Evolutionary conservation across 1,140 invertebrate species (phyloP).

Genomic region (Pogonomyrmex barbatus): DNA sequence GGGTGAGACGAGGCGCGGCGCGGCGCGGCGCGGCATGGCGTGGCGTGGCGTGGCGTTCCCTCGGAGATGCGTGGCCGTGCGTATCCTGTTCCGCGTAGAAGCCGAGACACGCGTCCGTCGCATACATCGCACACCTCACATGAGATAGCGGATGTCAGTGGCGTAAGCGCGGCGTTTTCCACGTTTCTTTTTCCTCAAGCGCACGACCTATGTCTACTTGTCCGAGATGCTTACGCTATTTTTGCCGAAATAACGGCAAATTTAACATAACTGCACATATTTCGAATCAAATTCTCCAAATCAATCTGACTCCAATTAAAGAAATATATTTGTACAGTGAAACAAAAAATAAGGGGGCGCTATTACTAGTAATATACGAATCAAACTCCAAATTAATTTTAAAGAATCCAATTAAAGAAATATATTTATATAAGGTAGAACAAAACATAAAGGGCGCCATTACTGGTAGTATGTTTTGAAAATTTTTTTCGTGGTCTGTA

Average conservation of each 20-base stretch:
- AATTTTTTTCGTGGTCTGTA: background rate
- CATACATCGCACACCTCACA: slow-evolving; percentile 7
- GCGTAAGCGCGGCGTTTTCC: slow-evolving; percentile 25
- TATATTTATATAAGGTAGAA: background rate
- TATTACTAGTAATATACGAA: no score
- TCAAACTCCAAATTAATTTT: background rate
- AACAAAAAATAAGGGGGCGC: background rate
- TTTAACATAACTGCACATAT: no score
- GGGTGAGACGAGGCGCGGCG: background rate
- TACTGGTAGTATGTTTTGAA: background rate
- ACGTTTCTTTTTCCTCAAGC: background rate
- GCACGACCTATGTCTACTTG: background rate
- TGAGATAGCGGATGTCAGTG: slow-evolving; percentile 23
- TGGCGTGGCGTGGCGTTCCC: slow-evolving; percentile 9
- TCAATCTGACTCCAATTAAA: no score
- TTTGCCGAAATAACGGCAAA: no score
- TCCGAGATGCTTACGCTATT: no score
- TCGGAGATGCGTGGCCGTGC: slow-evolving; percentile 33
- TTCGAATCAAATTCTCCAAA: no score
- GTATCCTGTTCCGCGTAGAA: slow-evolving; percentile 49
- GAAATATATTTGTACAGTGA: no score
- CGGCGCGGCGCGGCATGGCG: background rate
- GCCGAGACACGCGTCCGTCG: slow-evolving; percentile 16
- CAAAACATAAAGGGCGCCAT: background rate
- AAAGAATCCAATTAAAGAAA: background rate